These are phyloP conservation scores for Microhierax caerulescens DNA, from an alignment of 2,797 vertebrate genomes.

Conservation along the genomic window DNA sequence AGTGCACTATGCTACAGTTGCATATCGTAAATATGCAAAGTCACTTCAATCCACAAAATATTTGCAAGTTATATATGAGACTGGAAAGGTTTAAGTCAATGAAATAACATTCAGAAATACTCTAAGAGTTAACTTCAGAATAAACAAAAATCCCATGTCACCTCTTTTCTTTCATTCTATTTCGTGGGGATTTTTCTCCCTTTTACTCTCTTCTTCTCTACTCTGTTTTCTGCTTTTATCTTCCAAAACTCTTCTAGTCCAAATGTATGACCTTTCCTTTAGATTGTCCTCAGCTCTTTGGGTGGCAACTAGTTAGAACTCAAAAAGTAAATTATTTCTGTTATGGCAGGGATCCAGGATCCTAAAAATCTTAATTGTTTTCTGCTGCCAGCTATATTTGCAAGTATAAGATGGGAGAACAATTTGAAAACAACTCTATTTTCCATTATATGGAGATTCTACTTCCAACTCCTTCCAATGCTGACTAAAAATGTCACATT, in stretches of 20 bases:
- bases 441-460: not conserved
- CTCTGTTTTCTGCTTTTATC: not conserved
- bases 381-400: not conserved
- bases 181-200: fast-evolving
- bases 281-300: not conserved
- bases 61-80: not conserved
- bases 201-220: not conserved
- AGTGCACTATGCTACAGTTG: not conserved
- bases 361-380: not conserved
- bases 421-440: not conserved
- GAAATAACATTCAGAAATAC: not conserved
- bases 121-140: not conserved
- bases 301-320: not conserved
- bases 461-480: not conserved
- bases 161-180: not conserved
- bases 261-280: not conserved
- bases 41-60: not conserved
- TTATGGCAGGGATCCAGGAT: not conserved
- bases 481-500: not conserved
- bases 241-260: not conserved
- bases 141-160: not conserved
- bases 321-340: not conserved
- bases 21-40: not conserved
- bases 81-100: not conserved
- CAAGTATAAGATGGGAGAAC: not conserved